phyloP scores from a whole-genome alignment of 2,888 invertebrate genomes.

The Ceratothoa steindachneri region DNA sequence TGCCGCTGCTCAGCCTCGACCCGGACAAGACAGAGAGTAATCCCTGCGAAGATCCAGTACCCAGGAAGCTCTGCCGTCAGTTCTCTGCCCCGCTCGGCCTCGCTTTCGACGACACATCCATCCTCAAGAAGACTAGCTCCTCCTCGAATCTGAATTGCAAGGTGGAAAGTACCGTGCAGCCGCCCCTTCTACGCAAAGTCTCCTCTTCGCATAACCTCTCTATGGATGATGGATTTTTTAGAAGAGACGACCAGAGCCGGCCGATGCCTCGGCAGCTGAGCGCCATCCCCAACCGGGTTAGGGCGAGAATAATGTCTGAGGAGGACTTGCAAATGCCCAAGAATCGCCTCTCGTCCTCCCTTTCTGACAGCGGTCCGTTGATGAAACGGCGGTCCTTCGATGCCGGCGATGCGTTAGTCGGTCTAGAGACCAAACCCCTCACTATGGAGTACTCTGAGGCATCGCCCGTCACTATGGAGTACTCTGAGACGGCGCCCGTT shows the following conservation, averaged over 20 bases:
- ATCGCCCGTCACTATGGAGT: background rate
- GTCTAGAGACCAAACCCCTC: background rate
- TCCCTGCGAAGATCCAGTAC: background rate
- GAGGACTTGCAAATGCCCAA: background rate
- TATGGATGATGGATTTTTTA: background rate
- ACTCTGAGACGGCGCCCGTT: background rate
- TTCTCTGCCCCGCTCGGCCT: background rate
- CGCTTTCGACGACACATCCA: background rate
- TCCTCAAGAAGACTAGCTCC: background rate
- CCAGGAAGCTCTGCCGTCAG: background rate
- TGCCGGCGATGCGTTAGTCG: background rate
- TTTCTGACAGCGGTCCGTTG: background rate
- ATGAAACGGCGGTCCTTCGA: background rate
- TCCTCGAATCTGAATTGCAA: background rate
- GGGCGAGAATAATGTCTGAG: constrained; percentile 1
- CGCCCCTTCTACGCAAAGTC: background rate
- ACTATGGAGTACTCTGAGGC: background rate
- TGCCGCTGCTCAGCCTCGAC: background rate
- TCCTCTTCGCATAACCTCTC: background rate
- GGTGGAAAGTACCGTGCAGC: background rate
- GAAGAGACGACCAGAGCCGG: background rate
- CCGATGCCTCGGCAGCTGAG: background rate
- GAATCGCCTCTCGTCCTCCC: background rate
- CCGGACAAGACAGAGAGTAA: background rate
- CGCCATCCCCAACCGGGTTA: background rate